Base-by-base conservation (phyloP, 1,140 invertebrate genomes). In the Palaemon carinicauda region DNA sequence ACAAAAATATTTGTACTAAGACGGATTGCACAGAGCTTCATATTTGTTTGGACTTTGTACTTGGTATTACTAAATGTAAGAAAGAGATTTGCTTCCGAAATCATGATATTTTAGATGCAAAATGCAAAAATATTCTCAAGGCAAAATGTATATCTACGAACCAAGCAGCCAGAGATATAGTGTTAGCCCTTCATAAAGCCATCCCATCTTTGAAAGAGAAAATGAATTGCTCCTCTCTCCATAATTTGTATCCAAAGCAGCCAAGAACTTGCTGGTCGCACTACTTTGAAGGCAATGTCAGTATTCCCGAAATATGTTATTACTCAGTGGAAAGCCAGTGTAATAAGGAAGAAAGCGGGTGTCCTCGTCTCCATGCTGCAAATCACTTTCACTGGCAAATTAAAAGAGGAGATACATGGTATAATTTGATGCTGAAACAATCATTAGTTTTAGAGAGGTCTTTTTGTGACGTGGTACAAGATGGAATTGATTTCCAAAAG, bases 381-480 rank as follows among this genome's bases (percentile, higher is more conserved):
- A 41, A 53, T 4, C 83, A 86, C 52, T 86, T 86, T 52, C 83
- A 86, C 51, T 86, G 83, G 83, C 83, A 86, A 51, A 60, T 86
- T 15, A 74, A 86, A n/a, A n/a, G 54, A 24, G 60, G 15, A 1
- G 74, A 71, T 21, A 21, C 51, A 21, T 86, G 83, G 83, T 24
- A 21, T 4, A 86, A 86, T 75, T 51, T 86, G 3, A 56, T 21
- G 3, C 60, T 10, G 0, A 33, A 52, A 7, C 77, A 86, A 50
- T 60, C 54, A 19, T 41, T 50, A 41, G 53, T 54, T 21, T 29
- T 86, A 7, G 83, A 86, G 33, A 60, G 51, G 17, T 54, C 83
- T 19, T 86, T 80, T 17, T 86, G 83, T 74, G 52, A 86, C 51
- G 77, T 77, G 21, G 41, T 19, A 21, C 56, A 73, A 10, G 60